Conservation (phyloP, 2,113 vertebrate genomes). For the Salvelinus sp. region DNA sequence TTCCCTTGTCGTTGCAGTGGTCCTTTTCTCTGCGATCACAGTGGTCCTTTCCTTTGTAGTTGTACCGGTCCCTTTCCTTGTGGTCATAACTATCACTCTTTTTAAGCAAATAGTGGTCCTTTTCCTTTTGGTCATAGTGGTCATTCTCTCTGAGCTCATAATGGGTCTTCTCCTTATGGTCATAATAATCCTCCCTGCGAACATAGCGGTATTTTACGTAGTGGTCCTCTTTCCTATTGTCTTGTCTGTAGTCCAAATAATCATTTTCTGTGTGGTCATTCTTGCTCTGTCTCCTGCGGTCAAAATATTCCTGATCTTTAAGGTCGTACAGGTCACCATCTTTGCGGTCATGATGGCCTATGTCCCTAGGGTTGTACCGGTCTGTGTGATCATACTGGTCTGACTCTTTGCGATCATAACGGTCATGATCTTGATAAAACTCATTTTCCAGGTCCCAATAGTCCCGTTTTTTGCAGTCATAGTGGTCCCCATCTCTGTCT, state of each 20-base stretch:
- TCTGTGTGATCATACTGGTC: constrained; percentile 51
- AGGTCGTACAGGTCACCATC: constrained; percentile 40
- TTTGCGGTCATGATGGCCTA: constrained; percentile 47
- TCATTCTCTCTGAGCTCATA: constrained; percentile 52
- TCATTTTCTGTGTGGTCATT: constrained; percentile 46
- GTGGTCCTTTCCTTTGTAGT: constrained; percentile 14
- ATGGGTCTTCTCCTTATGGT: constrained; percentile 42
- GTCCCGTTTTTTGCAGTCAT: constrained; percentile 49
- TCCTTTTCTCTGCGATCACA: constrained; percentile 25
- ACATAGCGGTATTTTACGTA: constrained; percentile 22
- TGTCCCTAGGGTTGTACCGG: constrained; percentile 40
- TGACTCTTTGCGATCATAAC: constrained; percentile 41
- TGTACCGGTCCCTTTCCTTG: constrained; percentile 10
- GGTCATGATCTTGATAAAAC: constrained; percentile 34
- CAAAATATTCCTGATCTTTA: constrained; percentile 39
- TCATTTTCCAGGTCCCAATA: constrained; percentile 46
- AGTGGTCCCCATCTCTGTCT: constrained; percentile 32
- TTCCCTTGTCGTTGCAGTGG: constrained; percentile 2
- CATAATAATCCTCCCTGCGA: constrained; percentile 37
- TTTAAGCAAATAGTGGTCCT: constrained; percentile 24
- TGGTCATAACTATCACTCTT: constrained; percentile 8
- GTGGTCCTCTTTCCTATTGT: constrained; percentile 10
- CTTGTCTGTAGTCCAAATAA: constrained; percentile 30
- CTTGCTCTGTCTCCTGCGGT: constrained; percentile 38
- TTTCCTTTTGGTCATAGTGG: constrained; percentile 14